phyloP scores from a whole-genome alignment of 2,113 vertebrate species.

The Thalassoma bifasciatum region DNA sequence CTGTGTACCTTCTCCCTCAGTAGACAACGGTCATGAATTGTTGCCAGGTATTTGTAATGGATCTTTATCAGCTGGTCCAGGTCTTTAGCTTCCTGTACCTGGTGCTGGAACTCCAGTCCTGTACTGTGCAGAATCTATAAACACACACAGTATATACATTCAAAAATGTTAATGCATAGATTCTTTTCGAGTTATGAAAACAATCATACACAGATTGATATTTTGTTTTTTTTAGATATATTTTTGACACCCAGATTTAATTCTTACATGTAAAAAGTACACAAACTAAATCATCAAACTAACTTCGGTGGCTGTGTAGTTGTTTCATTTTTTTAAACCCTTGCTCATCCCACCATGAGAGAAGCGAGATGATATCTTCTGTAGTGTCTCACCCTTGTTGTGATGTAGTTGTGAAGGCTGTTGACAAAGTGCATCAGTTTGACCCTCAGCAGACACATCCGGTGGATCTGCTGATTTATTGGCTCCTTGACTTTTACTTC shows the following conservation, averaged over 20 bases:
- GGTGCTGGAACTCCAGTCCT: slow-evolving; percentile 97
- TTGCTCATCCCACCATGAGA: background rate
- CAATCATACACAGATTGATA: too few species aligned
- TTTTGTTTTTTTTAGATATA: too few species aligned
- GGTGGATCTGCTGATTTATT: slow-evolving; percentile 90
- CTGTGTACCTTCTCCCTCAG: slow-evolving; percentile 93
- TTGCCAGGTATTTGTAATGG: slow-evolving; percentile 96
- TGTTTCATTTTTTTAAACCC: background rate
- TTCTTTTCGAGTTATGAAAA: background rate
- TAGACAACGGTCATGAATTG: slow-evolving; percentile 96
- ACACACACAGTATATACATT: background rate
- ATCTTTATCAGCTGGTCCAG: slow-evolving; percentile 98
- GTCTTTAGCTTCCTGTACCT: slow-evolving; percentile 97
- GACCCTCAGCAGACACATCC: slow-evolving; percentile 95
- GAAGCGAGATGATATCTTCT: background rate
- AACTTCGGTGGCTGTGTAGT: too few species aligned
- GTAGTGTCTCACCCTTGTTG: slow-evolving; percentile 88
- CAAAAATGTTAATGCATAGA: background rate
- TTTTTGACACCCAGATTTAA: too few species aligned
- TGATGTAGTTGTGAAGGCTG: slow-evolving; percentile 99
- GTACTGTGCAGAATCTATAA: slow-evolving; percentile 97
- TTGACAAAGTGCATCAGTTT: slow-evolving; percentile 99
- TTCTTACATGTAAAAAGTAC: too few species aligned
- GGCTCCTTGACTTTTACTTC: slow-evolving; percentile 77
- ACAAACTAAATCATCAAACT: too few species aligned